Conservation (phyloP, 1,140 invertebrate species). For the Calephelis nemesis region DNA sequence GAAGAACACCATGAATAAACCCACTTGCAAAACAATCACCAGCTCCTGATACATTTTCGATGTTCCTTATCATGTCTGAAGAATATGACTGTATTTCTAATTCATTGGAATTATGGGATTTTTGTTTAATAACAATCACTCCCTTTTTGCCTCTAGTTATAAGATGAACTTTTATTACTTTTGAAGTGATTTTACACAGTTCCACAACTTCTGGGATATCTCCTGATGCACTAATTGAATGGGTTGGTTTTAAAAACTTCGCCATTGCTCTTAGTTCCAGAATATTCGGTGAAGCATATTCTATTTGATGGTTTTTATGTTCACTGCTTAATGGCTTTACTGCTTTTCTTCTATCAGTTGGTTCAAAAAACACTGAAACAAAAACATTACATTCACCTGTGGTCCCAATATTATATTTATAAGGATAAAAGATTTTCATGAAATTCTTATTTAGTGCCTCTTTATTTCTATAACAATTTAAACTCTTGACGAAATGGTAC, state of each 20-base stretch:
- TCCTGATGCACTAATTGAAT: slow-evolving; percentile 20
- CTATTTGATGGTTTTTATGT: slow-evolving; percentile 52
- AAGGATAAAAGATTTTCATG: too few relatives aligned
- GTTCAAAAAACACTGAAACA: slow-evolving; percentile 72
- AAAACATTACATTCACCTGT: slow-evolving; percentile 20
- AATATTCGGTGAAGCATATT: slow-evolving; percentile 86
- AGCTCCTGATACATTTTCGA: slow-evolving; percentile 83
- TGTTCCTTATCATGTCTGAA: slow-evolving; percentile 54
- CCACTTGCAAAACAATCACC: slow-evolving; percentile 84
- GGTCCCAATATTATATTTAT: too few relatives aligned
- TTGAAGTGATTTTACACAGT: slow-evolving; percentile 48
- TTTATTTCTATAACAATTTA: too few relatives aligned
- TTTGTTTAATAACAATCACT: slow-evolving; percentile 68
- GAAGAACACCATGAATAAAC: slow-evolving; percentile 79
- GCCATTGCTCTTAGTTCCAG: slow-evolving; percentile 83
- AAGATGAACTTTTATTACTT: slow-evolving; percentile 57
- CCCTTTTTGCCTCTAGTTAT: slow-evolving; percentile 81
- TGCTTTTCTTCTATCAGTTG: slow-evolving; percentile 68
- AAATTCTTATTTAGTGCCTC: too few relatives aligned
- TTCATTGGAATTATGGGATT: slow-evolving; percentile 25
- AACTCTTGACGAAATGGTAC: too few relatives aligned
- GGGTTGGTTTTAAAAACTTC: slow-evolving; percentile 45
- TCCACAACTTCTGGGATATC: slow-evolving; percentile 73
- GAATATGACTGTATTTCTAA: slow-evolving; percentile 67
- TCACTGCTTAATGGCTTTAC: slow-evolving; percentile 49